phyloP scores from a whole-genome alignment of 1,140 invertebrate species.

The Drosophila rhopaloa region DNA sequence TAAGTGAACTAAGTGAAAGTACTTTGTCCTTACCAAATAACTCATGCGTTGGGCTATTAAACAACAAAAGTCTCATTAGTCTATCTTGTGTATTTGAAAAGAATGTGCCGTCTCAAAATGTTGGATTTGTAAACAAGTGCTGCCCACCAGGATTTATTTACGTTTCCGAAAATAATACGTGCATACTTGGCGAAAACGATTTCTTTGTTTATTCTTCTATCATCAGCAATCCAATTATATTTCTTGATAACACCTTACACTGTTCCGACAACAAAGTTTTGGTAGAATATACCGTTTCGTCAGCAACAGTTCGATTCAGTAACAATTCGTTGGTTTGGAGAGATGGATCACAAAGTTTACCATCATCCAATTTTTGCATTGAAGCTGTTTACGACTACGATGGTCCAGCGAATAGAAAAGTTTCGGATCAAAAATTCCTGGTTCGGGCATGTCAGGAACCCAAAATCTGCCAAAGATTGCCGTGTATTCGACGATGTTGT shows the following conservation, averaged over 20 bases:
- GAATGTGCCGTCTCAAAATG: constrained; percentile 45
- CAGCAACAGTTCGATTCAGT: constrained; percentile 9
- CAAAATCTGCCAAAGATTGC: constrained; percentile 15
- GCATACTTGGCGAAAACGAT: constrained; percentile 31
- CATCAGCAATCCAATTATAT: constrained; percentile 36
- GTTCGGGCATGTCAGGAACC: constrained; percentile 14
- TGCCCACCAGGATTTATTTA: constrained; percentile 45
- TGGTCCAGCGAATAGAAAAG: neutral
- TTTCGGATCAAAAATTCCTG: constrained; percentile 7
- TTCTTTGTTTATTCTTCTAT: constrained; percentile 40
- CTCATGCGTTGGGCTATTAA: constrained; percentile 24
- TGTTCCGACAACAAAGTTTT: constrained; percentile 18
- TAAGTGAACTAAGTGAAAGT: constrained; percentile 24
- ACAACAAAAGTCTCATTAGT: constrained; percentile 16
- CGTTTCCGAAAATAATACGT: constrained; percentile 48
- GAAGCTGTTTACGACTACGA: constrained; percentile 18
- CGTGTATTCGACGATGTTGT: constrained; percentile 28
- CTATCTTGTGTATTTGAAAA: constrained; percentile 38
- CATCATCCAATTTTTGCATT: constrained; percentile 13
- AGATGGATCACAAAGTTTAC: constrained; percentile 11
- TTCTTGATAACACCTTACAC: constrained; percentile 25
- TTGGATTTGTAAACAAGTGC: constrained; percentile 40
- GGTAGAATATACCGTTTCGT: constrained; percentile 20
- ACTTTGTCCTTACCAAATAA: constrained; percentile 15
- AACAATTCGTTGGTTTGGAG: constrained; percentile 20